Evolutionary conservation across 2,888 invertebrate genomes (phyloP), one percentile per base, ranked within the genome.

Genomic region (Nesidiocoris tenuis): DNA sequence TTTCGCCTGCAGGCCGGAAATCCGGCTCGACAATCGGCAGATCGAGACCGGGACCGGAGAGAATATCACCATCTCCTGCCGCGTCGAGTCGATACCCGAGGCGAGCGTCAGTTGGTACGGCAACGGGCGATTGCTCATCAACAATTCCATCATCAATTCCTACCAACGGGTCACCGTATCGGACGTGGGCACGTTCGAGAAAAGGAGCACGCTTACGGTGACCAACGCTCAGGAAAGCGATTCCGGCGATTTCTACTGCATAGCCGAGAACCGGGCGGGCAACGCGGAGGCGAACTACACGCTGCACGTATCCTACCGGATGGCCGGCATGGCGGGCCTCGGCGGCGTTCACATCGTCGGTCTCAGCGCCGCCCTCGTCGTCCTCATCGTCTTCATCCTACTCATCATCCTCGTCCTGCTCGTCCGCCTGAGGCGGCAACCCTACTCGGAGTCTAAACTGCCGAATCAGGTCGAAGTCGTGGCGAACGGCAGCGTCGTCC

Each of bases 271-370:
- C 84, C 90, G 91, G 77, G 95, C 93, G 1, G 95, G 95, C 21
- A 91, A 89, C 81, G 91, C 92, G 39, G 94, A 94, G 85, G 93
- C 93, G 16, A 95, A 95, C 84, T 95, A 95, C 82, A 95, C 95
- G 55, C 86, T 95, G 57, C 91, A 92, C 82, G 92, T 95, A 72
- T 89, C 91, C 70, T 88, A 92, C 84, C 85, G 90, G 76, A 87
- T 92, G 63, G 91, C 90, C 24, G 93, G 93, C 67, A 91, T 93
- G 87, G 91, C 91, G 1, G 90, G 91, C 0, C 84, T 95, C 77
- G 93, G 92, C 65, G 91, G 91, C 79, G 92, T 93, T 7, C 94
- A 94, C 83, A 93, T 94, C 80, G 93, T 93, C 21, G 93, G 94
- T 57, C 85, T 95, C 74, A 92, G 93, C 80, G 93, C 92, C 0